These are phyloP conservation scores for Danionella cerebrum DNA, from an alignment of 2,113 vertebrate genomes.

Conservation along the genomic window DNA sequence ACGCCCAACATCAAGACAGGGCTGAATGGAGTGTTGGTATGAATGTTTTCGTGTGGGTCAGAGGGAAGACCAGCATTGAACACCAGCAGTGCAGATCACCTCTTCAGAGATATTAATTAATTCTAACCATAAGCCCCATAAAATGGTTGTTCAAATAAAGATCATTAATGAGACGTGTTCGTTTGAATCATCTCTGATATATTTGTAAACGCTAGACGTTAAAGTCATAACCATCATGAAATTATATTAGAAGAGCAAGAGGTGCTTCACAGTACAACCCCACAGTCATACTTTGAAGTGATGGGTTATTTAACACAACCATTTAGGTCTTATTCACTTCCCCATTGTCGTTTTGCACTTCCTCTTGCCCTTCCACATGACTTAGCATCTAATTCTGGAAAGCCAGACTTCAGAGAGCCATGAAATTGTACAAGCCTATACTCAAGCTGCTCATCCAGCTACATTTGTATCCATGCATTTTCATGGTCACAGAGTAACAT, in stretches of 20 bases:
- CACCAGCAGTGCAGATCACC: too few species aligned
- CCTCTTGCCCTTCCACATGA: constrained; percentile 25
- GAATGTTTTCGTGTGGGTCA: too few species aligned
- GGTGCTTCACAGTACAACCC: not conserved
- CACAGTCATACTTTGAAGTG: not conserved
- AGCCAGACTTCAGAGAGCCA: not conserved
- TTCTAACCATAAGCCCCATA: too few species aligned
- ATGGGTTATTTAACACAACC: not conserved
- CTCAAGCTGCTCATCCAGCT: not conserved
- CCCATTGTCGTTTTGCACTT: constrained; percentile 5
- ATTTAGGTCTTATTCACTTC: constrained; percentile 25
- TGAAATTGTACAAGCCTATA: not conserved
- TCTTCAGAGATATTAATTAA: too few species aligned
- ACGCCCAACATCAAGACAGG: too few species aligned
- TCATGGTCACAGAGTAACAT: not conserved
- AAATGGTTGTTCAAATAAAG: too few species aligned
- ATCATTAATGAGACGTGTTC: too few species aligned
- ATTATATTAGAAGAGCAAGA: not conserved
- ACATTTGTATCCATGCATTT: not conserved
- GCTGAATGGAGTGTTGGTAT: too few species aligned
- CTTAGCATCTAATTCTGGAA: not conserved
- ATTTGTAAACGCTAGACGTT: not conserved
- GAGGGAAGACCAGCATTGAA: too few species aligned
- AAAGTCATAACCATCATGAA: not conserved
- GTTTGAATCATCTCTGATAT: not conserved